phyloP scores from a whole-genome alignment of 2,797 vertebrate species.

The Silurus aristotelis region DNA sequence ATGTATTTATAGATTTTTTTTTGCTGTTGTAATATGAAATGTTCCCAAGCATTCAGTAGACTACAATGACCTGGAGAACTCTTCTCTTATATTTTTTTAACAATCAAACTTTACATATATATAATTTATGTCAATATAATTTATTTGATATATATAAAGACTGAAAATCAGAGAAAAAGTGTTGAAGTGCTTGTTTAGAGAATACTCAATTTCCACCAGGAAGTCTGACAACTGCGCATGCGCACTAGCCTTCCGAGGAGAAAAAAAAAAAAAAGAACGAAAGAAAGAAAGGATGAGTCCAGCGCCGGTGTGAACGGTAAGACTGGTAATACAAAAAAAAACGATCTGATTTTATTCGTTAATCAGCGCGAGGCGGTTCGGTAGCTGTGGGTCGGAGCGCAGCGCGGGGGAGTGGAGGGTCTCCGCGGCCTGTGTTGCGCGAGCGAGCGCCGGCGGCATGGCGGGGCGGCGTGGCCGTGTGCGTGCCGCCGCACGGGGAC shows the following conservation, averaged over 20 bases:
- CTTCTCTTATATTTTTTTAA: too few species aligned
- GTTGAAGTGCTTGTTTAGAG: background rate
- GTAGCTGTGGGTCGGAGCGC: too few species aligned
- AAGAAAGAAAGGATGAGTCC: conserved; percentile 66
- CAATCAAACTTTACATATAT: too few species aligned
- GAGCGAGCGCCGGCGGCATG: conserved; percentile 55
- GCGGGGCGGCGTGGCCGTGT: conserved; percentile 74
- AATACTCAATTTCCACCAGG: conserved; percentile 61
- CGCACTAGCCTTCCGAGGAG: conserved; percentile 60
- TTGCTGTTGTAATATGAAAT: too few species aligned
- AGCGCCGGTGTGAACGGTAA: conserved; percentile 75
- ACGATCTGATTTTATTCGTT: conserved; percentile 5
- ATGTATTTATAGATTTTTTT: too few species aligned
- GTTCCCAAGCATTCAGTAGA: too few species aligned
- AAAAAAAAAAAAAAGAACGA: conserved; percentile 9
- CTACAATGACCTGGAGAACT: too few species aligned
- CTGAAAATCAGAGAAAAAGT: too few species aligned
- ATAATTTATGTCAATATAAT: too few species aligned
- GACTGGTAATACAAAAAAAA: conserved; percentile 45
- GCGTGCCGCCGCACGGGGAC: conserved; percentile 81
- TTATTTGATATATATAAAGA: too few species aligned
- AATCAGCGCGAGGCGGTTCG: too few species aligned
- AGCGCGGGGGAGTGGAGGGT: too few species aligned
- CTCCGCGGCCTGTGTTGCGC: conserved; percentile 1
- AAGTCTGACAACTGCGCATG: conserved; percentile 78